Percentiles rank a stretch among this genome's conserved stretches.
phyloP scores from a whole-genome alignment of 2,113 vertebrate genomes.

The Sus scrofa region DNA sequence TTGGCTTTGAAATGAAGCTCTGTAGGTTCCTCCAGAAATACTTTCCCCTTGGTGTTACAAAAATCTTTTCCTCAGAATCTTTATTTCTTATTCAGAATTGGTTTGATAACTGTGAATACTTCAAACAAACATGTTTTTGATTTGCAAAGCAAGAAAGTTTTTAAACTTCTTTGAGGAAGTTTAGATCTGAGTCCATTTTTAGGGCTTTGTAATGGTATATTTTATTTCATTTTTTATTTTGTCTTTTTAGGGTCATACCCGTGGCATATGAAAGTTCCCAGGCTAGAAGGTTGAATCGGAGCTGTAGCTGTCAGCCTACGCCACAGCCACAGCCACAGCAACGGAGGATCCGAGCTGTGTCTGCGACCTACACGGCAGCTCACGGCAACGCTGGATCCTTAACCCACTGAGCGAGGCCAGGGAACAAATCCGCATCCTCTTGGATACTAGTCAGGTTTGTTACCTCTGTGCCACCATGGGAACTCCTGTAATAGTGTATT shows the following conservation, averaged over 20 bases:
- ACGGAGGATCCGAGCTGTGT: too few species aligned
- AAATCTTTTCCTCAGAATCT: not conserved
- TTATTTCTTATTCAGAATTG: conserved; percentile 26
- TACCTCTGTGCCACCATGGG: too few species aligned
- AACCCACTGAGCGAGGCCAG: too few species aligned
- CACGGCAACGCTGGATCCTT: too few species aligned
- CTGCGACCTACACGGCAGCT: too few species aligned
- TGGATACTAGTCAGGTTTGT: too few species aligned
- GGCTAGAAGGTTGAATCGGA: too few species aligned
- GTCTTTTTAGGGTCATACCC: too few species aligned
- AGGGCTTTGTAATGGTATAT: not conserved
- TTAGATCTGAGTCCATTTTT: not conserved
- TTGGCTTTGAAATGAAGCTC: conserved; percentile 14
- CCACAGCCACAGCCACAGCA: too few species aligned
- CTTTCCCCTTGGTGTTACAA: not conserved
- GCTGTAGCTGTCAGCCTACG: too few species aligned
- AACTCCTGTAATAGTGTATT: not conserved
- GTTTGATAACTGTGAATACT: not conserved
- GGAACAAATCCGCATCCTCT: too few species aligned
- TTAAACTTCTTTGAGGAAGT: conserved; percentile 17
- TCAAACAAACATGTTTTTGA: not conserved
- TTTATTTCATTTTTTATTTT: not conserved
- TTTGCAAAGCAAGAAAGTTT: conserved; percentile 39
- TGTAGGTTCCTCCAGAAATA: conserved; percentile 30
- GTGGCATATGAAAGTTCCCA: too few species aligned